Conservation (phyloP, 2,797 vertebrate species). For the Poecilia picta region DNA sequence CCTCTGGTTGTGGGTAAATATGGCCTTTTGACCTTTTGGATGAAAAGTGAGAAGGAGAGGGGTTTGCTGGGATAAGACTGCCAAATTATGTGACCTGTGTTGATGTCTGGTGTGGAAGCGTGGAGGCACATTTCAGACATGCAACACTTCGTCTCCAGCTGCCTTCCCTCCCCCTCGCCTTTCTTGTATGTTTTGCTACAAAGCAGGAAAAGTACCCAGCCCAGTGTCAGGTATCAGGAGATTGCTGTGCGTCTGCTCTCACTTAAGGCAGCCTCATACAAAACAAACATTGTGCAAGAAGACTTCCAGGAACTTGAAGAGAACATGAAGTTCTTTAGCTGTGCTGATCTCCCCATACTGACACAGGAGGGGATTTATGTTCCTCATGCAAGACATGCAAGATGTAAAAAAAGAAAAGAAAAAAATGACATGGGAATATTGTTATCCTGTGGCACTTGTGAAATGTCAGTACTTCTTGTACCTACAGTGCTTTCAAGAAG, state of each 20-base stretch:
- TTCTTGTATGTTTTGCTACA: slow-evolving; percentile 57
- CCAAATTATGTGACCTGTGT: slow-evolving; percentile 24
- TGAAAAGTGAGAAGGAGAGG: slow-evolving; percentile 1
- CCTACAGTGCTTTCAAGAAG: not conserved
- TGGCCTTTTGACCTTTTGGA: slow-evolving; percentile 10
- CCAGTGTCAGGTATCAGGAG: slow-evolving; percentile 57
- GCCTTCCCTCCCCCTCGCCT: slow-evolving; percentile 15
- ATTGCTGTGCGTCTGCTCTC: slow-evolving; percentile 53
- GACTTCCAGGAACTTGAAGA: slow-evolving; percentile 69
- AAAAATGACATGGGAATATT: slow-evolving; percentile 5
- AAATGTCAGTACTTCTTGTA: slow-evolving; percentile 18
- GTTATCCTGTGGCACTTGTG: slow-evolving; percentile 6
- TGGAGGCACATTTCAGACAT: slow-evolving; percentile 24
- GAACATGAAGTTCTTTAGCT: slow-evolving; percentile 59
- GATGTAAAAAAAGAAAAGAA: not conserved
- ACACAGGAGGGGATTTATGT: slow-evolving; percentile 62
- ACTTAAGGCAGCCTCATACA: slow-evolving; percentile 53
- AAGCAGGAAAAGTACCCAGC: slow-evolving; percentile 39
- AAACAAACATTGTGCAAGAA: slow-evolving; percentile 73
- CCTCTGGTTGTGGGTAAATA: slow-evolving; percentile 21
- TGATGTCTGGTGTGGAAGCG: slow-evolving; percentile 21
- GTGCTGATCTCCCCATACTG: slow-evolving; percentile 42
- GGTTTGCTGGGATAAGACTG: slow-evolving; percentile 4
- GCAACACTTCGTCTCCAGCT: slow-evolving; percentile 28
- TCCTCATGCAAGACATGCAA: slow-evolving; percentile 21